Base-by-base conservation (phyloP, 2,888 invertebrate species). In the Conops quadrifasciatus region DNA sequence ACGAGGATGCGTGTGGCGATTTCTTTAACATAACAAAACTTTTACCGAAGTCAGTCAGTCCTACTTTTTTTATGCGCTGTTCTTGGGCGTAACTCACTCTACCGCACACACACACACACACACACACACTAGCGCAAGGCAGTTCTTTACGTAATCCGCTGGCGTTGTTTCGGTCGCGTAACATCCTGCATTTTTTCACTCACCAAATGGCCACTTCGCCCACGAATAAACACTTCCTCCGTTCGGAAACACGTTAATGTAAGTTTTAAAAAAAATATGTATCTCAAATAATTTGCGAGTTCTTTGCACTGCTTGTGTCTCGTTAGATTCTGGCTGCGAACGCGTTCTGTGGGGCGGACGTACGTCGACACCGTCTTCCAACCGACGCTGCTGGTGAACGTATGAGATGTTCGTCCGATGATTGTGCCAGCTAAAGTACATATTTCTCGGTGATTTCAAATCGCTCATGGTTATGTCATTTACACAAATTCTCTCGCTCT, bases 381-480 rank as follows among this genome's bases (percentile, higher is more conserved):
- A 80, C 79, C 80, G 82, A 79, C 81, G 79, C 78, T 80, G 81
- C 77, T 80, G 74, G 78, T 77, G 76, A 80, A 78, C 79, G 80
- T 80, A 80, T 82, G 36, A 76, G 67, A 49, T 30, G 56, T 21
- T 15, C 49, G 26, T 36, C 62, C 60, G 51, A 30, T 47, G 58
- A 70, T 63, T 30, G 67, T 7, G 65, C 51, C 58, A 28, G 15
- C 45, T 21, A 7, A 28, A 49, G 49, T 28, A 26, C n/a, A n/a
- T 4, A 26, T 51, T 51, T n/a, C 49, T 4, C 28, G 56, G 28
- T 26, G n/a, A 49, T 30, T 19, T 53, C 13, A 36, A n/a, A 43
- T 24, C 13, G 19, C 36, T 28, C 49, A 53, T 49, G 51, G 65
- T 69, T 72, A 71, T 72, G 60, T 72, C 72, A 72, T 36, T 11